A percentile compares a stretch with the other conserved stretches of the same genome.
Conservation (phyloP, 53 echinoderm and acorn worm species). For the Pentamera pediparva region DNA sequence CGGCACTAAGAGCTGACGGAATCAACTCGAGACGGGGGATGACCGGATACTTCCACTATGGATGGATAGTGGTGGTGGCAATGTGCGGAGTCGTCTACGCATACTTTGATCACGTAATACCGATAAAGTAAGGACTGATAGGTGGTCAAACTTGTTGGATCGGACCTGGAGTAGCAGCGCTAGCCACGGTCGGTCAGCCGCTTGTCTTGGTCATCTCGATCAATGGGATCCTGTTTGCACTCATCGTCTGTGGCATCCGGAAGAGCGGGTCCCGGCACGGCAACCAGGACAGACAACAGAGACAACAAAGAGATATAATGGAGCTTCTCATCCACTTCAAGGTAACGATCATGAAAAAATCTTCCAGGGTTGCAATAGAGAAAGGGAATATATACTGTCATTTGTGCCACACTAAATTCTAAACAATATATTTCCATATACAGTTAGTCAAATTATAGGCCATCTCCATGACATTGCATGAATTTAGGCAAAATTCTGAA, state of each 20-base stretch:
- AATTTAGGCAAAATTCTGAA: too few relatives aligned
- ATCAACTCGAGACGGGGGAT: not conserved
- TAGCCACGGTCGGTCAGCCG: not conserved
- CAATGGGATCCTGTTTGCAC: not conserved
- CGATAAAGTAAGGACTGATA: not conserved
- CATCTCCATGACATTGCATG: too few relatives aligned
- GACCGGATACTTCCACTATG: not conserved
- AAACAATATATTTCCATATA: too few relatives aligned
- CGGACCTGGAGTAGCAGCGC: not conserved
- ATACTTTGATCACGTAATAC: not conserved
- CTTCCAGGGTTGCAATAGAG: too few relatives aligned
- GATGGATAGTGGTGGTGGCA: not conserved
- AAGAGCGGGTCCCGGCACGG: not conserved
- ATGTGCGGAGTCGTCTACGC: not conserved
- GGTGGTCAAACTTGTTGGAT: constrained; percentile 20
- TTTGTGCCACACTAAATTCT: too few relatives aligned
- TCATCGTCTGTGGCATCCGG: not conserved
- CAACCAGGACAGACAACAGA: not conserved
- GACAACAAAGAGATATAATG: not conserved
- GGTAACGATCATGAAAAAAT: too few relatives aligned
- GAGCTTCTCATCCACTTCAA: constrained; percentile 4
- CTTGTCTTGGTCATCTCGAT: not conserved
- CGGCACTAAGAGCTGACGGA: not conserved
- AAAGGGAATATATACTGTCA: too few relatives aligned
- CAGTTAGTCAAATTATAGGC: too few relatives aligned